Conservation (phyloP, 2,113 vertebrate species). For the Triplophysa rosa region DNA sequence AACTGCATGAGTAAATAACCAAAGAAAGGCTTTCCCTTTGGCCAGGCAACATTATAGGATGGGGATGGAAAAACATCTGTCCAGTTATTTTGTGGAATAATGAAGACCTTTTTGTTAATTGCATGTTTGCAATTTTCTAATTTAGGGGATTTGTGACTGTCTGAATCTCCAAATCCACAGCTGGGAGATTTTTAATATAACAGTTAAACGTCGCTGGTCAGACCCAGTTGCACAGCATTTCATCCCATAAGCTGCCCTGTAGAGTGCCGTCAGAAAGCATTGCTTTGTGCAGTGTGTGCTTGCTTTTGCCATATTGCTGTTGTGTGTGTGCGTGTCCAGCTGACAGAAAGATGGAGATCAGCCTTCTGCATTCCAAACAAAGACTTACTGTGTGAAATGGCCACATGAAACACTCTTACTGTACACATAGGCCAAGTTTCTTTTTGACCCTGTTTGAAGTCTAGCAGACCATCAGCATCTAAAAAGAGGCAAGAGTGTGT, state of each 20-base stretch:
- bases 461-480: slow-evolving; percentile 13
- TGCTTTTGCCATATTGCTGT: neutral
- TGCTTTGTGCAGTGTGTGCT: slow-evolving; percentile 1
- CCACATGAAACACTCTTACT: slow-evolving; percentile 17
- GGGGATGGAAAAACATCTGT: neutral
- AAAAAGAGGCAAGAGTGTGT: neutral
- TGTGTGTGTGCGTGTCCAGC: neutral
- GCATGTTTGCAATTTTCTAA: neutral
- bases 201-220: neutral
- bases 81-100: neutral
- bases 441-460: slow-evolving; percentile 20
- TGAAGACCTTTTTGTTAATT: neutral
- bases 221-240: neutral
- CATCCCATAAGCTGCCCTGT: neutral
- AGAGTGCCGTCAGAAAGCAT: neutral
- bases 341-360: slow-evolving; percentile 5
- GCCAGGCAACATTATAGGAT: neutral
- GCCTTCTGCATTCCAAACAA: neutral
- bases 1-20: neutral
- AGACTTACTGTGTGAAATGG: neutral
- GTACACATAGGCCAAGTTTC: slow-evolving; percentile 1
- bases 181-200: neutral
- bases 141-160: neutral
- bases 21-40: neutral
- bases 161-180: neutral